These are phyloP conservation scores for Gambusia yucatana DNA, from an alignment of 2,797 vertebrate genomes.

Conservation along the genomic window DNA sequence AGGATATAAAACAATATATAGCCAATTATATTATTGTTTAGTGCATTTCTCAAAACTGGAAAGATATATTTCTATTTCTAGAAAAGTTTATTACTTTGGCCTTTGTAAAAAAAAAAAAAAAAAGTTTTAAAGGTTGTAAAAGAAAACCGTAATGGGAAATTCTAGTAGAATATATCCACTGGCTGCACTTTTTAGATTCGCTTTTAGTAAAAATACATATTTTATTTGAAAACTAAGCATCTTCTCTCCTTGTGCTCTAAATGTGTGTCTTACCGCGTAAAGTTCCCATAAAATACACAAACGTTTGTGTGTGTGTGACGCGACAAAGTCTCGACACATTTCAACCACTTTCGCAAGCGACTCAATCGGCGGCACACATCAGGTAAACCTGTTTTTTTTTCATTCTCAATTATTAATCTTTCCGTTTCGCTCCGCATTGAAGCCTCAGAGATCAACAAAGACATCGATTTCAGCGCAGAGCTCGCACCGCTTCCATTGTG, in stretches of 20 bases:
- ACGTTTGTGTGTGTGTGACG: neutral
- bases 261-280: neutral
- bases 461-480: constrained; percentile 23
- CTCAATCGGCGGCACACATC: neutral
- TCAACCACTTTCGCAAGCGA: neutral
- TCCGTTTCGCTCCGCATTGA: neutral
- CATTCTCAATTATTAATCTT: neutral
- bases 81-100: neutral
- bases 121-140: neutral
- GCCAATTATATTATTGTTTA: neutral
- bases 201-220: neutral
- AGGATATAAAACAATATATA: neutral
- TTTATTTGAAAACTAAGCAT: neutral
- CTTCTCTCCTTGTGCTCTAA: neutral
- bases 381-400: neutral
- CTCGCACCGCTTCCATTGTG: neutral
- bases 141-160: neutral
- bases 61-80: neutral
- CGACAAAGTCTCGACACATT: neutral
- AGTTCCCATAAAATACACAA: neutral
- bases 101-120: neutral
- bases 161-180: neutral
- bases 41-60: neutral
- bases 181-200: neutral
- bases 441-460: constrained; percentile 2